Evolutionary conservation across 1,140 invertebrate genomes (phyloP).

Genomic region (Ostrea denselamellosa): DNA sequence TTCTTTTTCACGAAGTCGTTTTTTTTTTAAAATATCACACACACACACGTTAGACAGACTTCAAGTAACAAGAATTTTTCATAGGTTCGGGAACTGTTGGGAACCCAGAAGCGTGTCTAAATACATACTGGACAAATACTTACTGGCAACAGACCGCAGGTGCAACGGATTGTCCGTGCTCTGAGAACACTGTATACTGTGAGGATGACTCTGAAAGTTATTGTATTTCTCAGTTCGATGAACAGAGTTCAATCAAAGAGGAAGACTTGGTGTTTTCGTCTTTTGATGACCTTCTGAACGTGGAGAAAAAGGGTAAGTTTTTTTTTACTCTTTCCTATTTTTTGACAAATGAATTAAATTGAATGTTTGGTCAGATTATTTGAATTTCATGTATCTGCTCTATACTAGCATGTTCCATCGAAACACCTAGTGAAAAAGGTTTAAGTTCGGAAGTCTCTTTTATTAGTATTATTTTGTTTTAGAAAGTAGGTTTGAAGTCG

Average conservation of each 20-base stretch:
- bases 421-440: too few species aligned
- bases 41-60: too few species aligned
- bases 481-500: too few species aligned
- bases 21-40: too few species aligned
- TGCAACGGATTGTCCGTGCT: not conserved
- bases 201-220: not conserved
- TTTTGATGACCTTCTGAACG: not conserved
- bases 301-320: not conserved
- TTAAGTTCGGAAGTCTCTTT: too few species aligned
- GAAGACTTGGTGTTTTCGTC: not conserved
- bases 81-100: not conserved
- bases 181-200: not conserved
- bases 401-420: too few species aligned
- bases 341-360: too few species aligned
- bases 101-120: not conserved
- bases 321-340: not conserved
- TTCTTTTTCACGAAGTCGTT: too few species aligned
- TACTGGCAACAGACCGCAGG: not conserved
- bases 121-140: not conserved
- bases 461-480: too few species aligned
- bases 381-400: too few species aligned
- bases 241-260: not conserved
- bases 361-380: too few species aligned
- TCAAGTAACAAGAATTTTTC: not conserved
- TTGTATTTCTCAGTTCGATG: conserved; percentile 26